Evolutionary conservation across 2,888 invertebrate genomes (phyloP).

Genomic region (Magallana nippona): DNA sequence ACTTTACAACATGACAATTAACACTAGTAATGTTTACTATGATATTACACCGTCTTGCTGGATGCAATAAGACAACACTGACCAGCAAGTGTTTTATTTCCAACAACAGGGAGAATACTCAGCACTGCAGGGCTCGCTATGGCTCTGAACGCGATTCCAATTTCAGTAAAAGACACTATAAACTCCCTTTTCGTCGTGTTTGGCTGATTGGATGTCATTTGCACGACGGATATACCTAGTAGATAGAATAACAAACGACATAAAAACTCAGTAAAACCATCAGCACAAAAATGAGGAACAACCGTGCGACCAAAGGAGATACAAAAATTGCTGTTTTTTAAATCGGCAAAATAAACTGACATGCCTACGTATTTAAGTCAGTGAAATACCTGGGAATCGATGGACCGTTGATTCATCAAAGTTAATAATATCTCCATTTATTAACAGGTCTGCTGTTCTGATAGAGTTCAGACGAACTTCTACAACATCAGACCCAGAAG

Average conservation of each 20-base stretch:
- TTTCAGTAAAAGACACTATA: neutral
- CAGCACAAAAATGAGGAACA: too few relatives aligned
- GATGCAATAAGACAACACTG: neutral
- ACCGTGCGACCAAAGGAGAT: neutral
- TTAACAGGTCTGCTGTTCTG: constrained; percentile 18
- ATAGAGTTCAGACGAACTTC: constrained; percentile 21
- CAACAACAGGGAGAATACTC: neutral
- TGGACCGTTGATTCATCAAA: neutral
- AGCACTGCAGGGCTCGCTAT: neutral
- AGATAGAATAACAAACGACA: neutral
- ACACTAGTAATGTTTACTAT: too few relatives aligned
- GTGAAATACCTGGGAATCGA: neutral
- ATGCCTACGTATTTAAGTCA: too few relatives aligned
- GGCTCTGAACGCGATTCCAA: neutral
- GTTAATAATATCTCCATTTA: constrained; percentile 8
- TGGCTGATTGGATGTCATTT: neutral
- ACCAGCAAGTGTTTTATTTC: neutral
- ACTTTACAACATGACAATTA: too few relatives aligned
- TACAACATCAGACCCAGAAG: neutral
- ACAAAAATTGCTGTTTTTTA: neutral
- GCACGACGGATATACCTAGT: neutral
- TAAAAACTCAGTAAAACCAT: neutral
- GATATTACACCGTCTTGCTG: too few relatives aligned
- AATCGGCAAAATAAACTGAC: too few relatives aligned
- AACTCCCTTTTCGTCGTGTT: neutral